phyloP scores from a whole-genome alignment of 2,113 vertebrate genomes.

The Burhinus bistriatus region DNA sequence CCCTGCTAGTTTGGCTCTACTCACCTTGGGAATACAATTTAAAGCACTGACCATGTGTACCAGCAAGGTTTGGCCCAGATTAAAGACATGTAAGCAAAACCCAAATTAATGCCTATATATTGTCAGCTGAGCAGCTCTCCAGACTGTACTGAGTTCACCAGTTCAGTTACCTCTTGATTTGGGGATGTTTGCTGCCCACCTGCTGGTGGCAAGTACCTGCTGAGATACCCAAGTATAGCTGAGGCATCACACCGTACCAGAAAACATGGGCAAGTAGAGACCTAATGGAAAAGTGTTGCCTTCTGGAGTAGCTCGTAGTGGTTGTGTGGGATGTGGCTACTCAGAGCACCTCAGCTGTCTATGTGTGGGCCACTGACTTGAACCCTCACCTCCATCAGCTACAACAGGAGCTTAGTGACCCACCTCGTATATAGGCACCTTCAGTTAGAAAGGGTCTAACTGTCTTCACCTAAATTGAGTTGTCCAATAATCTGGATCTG shows the following conservation, averaged over 20 bases:
- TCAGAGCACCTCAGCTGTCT: not conserved
- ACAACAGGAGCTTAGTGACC: not conserved
- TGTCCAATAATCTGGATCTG: not conserved
- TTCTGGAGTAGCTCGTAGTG: not conserved
- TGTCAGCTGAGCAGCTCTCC: not conserved
- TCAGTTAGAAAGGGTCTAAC: not conserved
- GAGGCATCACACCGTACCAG: not conserved
- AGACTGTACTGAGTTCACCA: not conserved
- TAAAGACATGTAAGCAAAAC: not conserved
- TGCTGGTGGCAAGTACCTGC: not conserved
- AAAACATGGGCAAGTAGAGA: not conserved
- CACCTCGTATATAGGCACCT: not conserved
- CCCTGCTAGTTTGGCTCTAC: not conserved
- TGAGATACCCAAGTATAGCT: not conserved
- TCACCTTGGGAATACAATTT: not conserved
- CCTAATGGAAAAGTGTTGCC: not conserved
- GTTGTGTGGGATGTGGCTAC: too few relatives aligned
- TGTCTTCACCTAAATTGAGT: not conserved
- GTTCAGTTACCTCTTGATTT: not conserved
- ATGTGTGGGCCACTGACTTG: rapidly evolving
- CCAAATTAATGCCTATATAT: not conserved
- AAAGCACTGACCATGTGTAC: not conserved
- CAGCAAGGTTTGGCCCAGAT: not conserved
- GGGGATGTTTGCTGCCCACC: not conserved
- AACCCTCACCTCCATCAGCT: not conserved